A percentile compares a stretch with the other conserved stretches of the same genome.
These are phyloP conservation scores for Anhinga rufa DNA, from an alignment of 2,113 vertebrate species.

Conservation along the genomic window DNA sequence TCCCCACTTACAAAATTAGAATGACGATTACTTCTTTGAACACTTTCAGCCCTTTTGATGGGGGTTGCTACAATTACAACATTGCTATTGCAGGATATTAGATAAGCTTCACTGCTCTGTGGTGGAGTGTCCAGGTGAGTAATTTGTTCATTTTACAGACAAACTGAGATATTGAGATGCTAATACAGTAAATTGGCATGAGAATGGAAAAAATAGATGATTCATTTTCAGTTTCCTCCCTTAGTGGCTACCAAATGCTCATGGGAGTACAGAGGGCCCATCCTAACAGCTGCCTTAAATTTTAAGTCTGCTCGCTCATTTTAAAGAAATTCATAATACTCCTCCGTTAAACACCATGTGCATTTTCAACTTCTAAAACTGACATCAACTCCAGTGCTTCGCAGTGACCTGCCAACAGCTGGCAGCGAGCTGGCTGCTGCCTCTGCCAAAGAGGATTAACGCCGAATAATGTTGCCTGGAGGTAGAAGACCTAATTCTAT, in stretches of 20 bases:
- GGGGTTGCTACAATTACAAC: not conserved
- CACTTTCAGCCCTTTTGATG: not conserved
- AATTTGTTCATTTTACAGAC: not conserved
- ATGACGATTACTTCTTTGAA: not conserved
- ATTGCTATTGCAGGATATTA: not conserved
- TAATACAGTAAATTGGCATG: not conserved
- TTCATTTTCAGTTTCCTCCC: not conserved
- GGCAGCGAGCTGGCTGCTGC: not conserved
- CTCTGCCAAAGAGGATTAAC: conserved; percentile 24
- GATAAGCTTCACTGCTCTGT: not conserved
- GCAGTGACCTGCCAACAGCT: not conserved
- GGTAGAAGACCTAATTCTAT: conserved; percentile 1
- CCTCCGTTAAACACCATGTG: not conserved
- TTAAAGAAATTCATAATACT: not conserved
- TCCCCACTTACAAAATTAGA: not conserved
- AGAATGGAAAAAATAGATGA: not conserved
- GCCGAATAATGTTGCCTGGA: not conserved
- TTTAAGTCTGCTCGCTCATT: not conserved
- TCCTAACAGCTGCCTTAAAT: not conserved
- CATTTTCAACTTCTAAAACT: not conserved
- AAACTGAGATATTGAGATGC: not conserved
- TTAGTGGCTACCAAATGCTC: not conserved
- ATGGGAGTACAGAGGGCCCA: not conserved
- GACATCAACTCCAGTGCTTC: not conserved
- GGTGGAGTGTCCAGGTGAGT: not conserved